Conservation (phyloP, 2,113 vertebrate genomes). For the Syngnathus typhle region DNA sequence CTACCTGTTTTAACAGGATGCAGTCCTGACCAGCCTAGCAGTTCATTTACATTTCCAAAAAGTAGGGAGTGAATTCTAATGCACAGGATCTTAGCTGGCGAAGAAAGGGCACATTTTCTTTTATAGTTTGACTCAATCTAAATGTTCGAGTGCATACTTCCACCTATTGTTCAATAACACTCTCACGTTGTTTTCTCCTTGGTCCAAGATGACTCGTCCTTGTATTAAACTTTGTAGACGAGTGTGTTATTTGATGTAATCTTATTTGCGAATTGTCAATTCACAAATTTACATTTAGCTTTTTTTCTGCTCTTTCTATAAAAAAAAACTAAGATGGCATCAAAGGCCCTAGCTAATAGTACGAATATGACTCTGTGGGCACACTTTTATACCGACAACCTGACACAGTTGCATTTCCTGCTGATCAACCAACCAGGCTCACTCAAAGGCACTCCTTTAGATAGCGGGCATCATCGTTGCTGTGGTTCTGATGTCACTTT, state of each 20-base stretch:
- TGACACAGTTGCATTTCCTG: too few species aligned
- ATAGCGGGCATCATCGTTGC: too few species aligned
- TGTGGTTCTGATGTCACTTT: too few species aligned
- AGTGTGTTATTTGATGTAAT: neutral
- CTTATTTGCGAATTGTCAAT: too few species aligned
- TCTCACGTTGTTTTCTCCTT: neutral
- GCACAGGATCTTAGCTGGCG: slow-evolving; percentile 10
- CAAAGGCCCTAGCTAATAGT: too few species aligned
- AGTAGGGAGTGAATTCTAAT: slow-evolving; percentile 15
- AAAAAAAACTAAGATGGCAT: too few species aligned
- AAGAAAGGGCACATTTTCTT: neutral
- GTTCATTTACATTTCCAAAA: slow-evolving; percentile 53
- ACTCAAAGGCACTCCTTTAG: too few species aligned
- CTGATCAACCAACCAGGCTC: too few species aligned
- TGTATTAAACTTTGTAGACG: neutral
- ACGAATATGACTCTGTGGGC: too few species aligned
- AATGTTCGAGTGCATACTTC: neutral
- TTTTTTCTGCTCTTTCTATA: too few species aligned
- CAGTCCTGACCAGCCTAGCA: slow-evolving; percentile 46
- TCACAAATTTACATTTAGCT: too few species aligned
- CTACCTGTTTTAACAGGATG: slow-evolving; percentile 44
- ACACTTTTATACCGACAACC: too few species aligned
- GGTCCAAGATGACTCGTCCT: neutral
- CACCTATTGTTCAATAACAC: neutral
- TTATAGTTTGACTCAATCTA: neutral